Evolutionary conservation across 2,113 vertebrate genomes (phyloP).

Genomic region (Onychorhynchus coronatus): DNA sequence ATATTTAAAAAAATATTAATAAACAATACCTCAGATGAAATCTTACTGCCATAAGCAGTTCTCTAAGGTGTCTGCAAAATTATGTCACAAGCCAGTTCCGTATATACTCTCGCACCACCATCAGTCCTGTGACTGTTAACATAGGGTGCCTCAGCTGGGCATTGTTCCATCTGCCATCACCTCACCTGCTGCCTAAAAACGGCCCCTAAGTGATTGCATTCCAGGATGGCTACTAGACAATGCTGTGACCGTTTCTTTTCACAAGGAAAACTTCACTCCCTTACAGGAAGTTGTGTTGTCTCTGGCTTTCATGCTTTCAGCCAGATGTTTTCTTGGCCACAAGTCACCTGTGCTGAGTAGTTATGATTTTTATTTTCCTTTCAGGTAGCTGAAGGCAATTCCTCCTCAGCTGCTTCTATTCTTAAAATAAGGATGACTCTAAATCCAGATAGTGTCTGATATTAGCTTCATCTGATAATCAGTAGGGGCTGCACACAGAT

Average conservation of each 20-base stretch:
- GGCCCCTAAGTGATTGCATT: rapidly evolving
- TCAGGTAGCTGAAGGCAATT: neutral
- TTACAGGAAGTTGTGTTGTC: neutral
- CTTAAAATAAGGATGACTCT: neutral
- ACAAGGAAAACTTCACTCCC: neutral
- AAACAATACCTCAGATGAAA: neutral
- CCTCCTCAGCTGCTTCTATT: neutral
- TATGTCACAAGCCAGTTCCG: rapidly evolving
- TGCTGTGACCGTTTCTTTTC: neutral
- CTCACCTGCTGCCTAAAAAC: neutral
- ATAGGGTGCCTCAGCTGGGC: no score
- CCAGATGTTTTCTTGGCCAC: neutral
- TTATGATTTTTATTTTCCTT: neutral
- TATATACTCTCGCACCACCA: neutral
- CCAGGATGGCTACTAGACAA: neutral
- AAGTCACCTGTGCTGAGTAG: neutral
- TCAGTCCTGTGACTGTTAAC: neutral
- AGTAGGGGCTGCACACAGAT: neutral
- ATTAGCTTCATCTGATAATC: neutral
- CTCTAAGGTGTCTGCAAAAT: neutral
- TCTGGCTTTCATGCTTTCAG: neutral
- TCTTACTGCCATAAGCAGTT: neutral
- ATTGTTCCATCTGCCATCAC: neutral
- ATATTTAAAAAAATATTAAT: neutral
- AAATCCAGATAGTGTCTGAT: neutral